Evolutionary conservation across 2,888 invertebrate species (phyloP).

Genomic region (Pseudococcus jackbeardsleyi): DNA sequence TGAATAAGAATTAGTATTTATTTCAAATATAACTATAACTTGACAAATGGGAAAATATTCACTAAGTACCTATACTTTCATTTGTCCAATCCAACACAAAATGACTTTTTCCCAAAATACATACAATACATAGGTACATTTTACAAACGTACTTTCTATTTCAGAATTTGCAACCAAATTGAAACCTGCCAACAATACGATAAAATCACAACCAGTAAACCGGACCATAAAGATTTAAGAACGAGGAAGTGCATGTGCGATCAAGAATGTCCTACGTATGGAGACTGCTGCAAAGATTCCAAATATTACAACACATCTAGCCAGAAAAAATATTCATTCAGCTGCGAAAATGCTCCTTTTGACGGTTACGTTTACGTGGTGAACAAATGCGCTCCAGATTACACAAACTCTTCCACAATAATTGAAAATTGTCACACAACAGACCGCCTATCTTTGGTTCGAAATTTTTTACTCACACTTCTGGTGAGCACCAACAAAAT

Average conservation of each 20-base stretch:
- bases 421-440: constrained; percentile 67
- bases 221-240: neutral
- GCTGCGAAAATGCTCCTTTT: constrained; percentile 71
- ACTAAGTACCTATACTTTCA: too few relatives aligned
- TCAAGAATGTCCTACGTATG: constrained; percentile 70
- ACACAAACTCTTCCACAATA: constrained; percentile 68
- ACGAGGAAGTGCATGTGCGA: constrained; percentile 71
- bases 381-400: constrained; percentile 70
- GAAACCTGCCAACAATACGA: neutral
- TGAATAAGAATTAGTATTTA: too few relatives aligned
- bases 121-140: too few relatives aligned
- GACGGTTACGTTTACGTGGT: constrained; percentile 71
- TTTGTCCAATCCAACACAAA: too few relatives aligned
- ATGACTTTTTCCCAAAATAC: too few relatives aligned
- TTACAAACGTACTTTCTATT: neutral
- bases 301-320: constrained; percentile 68
- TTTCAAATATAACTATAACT: too few relatives aligned
- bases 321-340: constrained; percentile 68
- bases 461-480: constrained; percentile 66
- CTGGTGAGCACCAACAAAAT: constrained; percentile 68
- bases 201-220: neutral
- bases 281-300: constrained; percentile 72
- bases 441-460: constrained; percentile 66
- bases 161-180: constrained; percentile 7
- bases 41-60: too few relatives aligned